Evolutionary conservation across 2,113 vertebrate species (phyloP), one percentile per base, ranked within the genome.

Genomic region (Fregata magnificens): DNA sequence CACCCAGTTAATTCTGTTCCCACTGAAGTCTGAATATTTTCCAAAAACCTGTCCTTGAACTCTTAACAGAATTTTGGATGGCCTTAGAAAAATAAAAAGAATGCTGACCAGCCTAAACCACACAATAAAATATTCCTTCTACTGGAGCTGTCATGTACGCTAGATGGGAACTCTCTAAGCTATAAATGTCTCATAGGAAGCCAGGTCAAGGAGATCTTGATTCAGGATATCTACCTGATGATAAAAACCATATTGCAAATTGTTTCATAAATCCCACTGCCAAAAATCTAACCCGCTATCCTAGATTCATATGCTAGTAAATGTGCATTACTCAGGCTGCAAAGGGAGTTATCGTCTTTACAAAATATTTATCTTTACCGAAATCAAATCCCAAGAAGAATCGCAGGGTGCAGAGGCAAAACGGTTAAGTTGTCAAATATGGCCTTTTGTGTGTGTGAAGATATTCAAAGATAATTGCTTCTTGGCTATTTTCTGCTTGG

Each of bases 201-300:
- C 17, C 78, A 88, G 82, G 78, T 84, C 82, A 90, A 91, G 73
- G 22, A 82, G 28, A 88, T 73, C 77, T 84, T 86, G 74, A 80
- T 96, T 88, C 74, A 82, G 78, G 59, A 62, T 92, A 94, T 90
- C 58, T 93, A 90, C 62, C 78, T 94, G 81, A 92, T 96, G 88
- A 93, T 93, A 86, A 94, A 95, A 95, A 90, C 5, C 82, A 80
- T 73, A 92, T 31, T 94, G 95, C 58, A 93, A 86, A 85, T 90
- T 79, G 21, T 85, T 95, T 93, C 62, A 32, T 85, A 95, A 92
- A 94, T 70, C 34, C 53, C 36, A 42, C 59, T 77, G 85, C 62
- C 90, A 96, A 96, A 96, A 90, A 58, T 66, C 67, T 53, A 83
- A 88, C 38, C 28, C 18, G 1, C 29, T 45, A 78, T 66, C 50